Evolutionary conservation across 2,888 invertebrate genomes (phyloP).

Genomic region (Cactoblastis cactorum): DNA sequence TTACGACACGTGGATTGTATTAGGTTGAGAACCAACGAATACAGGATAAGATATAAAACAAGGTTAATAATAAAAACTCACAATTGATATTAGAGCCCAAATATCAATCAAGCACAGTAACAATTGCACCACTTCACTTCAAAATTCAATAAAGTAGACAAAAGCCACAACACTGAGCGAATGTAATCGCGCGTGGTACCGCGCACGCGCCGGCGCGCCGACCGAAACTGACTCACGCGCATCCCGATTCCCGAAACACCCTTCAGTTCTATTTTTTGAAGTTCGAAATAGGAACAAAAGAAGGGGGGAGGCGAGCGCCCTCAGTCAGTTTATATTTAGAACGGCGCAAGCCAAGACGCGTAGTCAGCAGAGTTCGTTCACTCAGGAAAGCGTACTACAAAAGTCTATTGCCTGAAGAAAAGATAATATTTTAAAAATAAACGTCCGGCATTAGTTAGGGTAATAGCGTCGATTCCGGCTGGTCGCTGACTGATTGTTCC

Average conservation of each 20-base stretch:
- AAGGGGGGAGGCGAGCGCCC: conserved; percentile 73
- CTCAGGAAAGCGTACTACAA: conserved; percentile 53
- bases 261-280: conserved; percentile 71
- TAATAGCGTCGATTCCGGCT: conserved; percentile 53
- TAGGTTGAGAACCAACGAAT: no score
- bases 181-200: conserved; percentile 33
- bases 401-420: conserved; percentile 38
- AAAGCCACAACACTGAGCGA: conserved; percentile 29
- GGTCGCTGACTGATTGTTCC: conserved; percentile 62
- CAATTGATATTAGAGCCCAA: not conserved
- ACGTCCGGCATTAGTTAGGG: conserved; percentile 57
- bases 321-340: conserved; percentile 59
- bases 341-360: conserved; percentile 57
- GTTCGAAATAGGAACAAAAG: conserved; percentile 76
- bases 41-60: no score
- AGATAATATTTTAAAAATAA: conserved; percentile 50
- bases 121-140: conserved; percentile 1
- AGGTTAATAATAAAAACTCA: not conserved
- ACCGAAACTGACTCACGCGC: conserved; percentile 72
- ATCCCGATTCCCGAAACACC: conserved; percentile 66
- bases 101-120: not conserved
- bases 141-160: conserved; percentile 18
- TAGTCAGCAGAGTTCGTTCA: conserved; percentile 61
- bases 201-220: conserved; percentile 66
- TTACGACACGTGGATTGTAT: no score